A percentile compares a stretch with the other conserved stretches of the same genome.
Conservation (phyloP, 2,797 vertebrate genomes). For the Nothura maculosa region DNA sequence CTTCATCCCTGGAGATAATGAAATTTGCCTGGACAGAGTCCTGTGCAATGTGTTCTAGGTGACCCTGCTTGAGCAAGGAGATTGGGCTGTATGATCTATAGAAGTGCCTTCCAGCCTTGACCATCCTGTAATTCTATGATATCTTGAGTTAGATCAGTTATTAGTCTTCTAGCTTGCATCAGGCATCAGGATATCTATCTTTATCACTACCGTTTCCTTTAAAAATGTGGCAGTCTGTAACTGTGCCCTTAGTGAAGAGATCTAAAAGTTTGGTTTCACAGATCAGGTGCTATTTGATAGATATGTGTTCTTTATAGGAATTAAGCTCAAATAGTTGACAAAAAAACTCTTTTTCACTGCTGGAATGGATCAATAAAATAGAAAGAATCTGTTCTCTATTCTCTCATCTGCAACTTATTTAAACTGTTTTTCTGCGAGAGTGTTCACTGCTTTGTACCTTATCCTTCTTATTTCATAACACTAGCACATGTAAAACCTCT, state of each 20-base stretch:
- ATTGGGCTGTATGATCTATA: no score
- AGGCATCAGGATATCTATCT: neutral
- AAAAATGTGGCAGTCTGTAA: neutral
- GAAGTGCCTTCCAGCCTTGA: no score
- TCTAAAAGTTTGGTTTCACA: neutral
- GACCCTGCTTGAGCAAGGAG: no score
- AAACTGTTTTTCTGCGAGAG: neutral
- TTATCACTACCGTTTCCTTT: neutral
- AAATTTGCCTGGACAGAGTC: no score
- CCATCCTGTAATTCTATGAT: neutral
- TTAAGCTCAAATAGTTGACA: neutral
- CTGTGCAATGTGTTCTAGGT: no score
- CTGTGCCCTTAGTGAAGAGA: neutral
- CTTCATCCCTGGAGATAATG: no score
- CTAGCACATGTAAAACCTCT: neutral
- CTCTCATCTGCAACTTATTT: neutral
- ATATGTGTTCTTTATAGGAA: neutral
- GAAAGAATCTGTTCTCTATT: neutral
- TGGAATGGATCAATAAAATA: neutral
- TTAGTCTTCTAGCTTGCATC: neutral
- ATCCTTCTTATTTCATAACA: neutral
- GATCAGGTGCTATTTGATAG: neutral
- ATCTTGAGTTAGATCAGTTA: neutral
- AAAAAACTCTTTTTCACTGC: neutral
- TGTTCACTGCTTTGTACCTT: neutral